Percentiles rank a stretch among this genome's conserved stretches.
Conservation (phyloP, 2,888 invertebrate species). For the Eilema caniola region DNA sequence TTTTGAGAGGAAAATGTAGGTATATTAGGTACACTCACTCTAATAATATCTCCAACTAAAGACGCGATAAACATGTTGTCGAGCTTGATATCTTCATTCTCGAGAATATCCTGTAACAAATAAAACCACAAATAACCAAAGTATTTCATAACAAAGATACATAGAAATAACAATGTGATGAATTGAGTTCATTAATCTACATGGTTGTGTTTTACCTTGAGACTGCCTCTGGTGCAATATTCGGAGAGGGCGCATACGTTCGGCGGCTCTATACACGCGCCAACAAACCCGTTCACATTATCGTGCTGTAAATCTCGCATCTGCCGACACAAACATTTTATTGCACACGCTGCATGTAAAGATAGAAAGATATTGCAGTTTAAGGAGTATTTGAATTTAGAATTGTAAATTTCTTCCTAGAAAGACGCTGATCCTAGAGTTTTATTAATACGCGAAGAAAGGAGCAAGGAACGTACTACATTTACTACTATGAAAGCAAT, state of each 20-base stretch:
- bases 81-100: constrained; percentile 97
- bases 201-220: constrained; percentile 90
- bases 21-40: constrained; percentile 88
- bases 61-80: constrained; percentile 99
- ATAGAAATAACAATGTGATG: constrained; percentile 17
- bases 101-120: constrained; percentile 93
- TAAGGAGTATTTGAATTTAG: constrained; percentile 24
- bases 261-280: constrained; percentile 96
- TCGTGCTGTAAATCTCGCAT: constrained; percentile 96
- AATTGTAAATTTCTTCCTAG: constrained; percentile 4
- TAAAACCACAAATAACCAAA: constrained; percentile 13
- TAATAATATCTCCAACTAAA: constrained; percentile 96
- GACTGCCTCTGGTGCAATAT: constrained; percentile 96
- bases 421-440: neutral
- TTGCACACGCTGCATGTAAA: constrained; percentile 31
- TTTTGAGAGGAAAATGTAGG: no score
- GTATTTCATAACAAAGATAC: constrained; percentile 12
- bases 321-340: constrained; percentile 77
- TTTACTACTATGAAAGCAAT: neutral
- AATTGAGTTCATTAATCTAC: constrained; percentile 18
- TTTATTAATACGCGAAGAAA: constrained; percentile 8
- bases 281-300: constrained; percentile 96
- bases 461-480: neutral
- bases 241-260: constrained; percentile 96
- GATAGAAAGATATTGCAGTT: constrained; percentile 18